Evolutionary conservation across 2,888 invertebrate species (phyloP).

Genomic region (Leptopilina drosophilae): DNA sequence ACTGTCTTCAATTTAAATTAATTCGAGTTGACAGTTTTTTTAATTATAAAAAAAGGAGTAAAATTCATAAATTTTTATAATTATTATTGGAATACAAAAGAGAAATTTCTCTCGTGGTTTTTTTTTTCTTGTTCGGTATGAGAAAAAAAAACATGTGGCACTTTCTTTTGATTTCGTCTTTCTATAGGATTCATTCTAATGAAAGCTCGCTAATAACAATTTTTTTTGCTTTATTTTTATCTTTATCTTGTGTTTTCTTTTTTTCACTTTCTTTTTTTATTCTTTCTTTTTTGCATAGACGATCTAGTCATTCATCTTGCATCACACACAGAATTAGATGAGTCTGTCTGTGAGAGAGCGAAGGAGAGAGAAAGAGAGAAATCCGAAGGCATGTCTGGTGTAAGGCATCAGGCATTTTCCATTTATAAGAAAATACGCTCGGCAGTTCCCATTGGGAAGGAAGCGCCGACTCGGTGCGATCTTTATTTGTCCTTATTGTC

Average conservation of each 20-base stretch:
- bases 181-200: background rate
- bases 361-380: background rate
- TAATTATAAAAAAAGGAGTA: too few relatives aligned
- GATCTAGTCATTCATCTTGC: slow-evolving; percentile 64
- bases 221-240: slow-evolving; percentile 1
- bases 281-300: slow-evolving; percentile 44
- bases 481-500: slow-evolving; percentile 58
- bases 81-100: too few relatives aligned
- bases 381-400: slow-evolving; percentile 35
- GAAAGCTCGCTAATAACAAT: slow-evolving; percentile 40
- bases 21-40: too few relatives aligned
- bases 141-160: too few relatives aligned
- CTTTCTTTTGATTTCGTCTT: background rate
- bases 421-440: slow-evolving; percentile 71
- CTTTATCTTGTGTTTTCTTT: too few relatives aligned
- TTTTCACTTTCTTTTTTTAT: slow-evolving; percentile 24
- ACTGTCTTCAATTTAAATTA: too few relatives aligned
- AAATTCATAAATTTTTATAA: too few relatives aligned
- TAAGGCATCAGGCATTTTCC: slow-evolving; percentile 64
- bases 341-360: slow-evolving; percentile 50
- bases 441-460: slow-evolving; percentile 58
- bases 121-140: background rate
- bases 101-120: background rate
- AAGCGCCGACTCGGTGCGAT: slow-evolving; percentile 45
- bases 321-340: slow-evolving; percentile 65